These are phyloP conservation scores for Lagorchestes hirsutus DNA, from an alignment of 2,797 vertebrate species.

Conservation along the genomic window DNA sequence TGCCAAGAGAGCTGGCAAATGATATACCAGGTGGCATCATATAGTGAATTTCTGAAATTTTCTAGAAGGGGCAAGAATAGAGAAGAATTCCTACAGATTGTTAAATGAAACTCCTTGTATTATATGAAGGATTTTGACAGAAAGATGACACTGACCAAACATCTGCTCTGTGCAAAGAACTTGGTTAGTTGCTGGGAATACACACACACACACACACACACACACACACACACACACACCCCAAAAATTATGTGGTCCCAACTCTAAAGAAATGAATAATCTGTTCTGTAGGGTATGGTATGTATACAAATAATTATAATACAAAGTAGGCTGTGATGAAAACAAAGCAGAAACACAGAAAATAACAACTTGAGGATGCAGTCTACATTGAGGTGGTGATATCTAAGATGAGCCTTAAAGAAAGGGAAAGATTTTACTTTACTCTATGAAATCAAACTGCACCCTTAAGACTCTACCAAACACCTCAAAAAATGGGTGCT, in stretches of 20 bases:
- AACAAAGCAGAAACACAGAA: background rate
- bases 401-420: background rate
- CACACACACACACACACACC: too few species aligned
- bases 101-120: background rate
- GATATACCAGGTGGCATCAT: background rate
- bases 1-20: background rate
- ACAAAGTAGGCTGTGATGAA: background rate
- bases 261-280: background rate
- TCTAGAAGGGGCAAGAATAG: background rate
- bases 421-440: background rate
- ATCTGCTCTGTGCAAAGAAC: background rate
- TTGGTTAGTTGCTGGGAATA: background rate
- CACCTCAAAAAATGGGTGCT: constrained; percentile 29
- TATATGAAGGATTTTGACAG: background rate
- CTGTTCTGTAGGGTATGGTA: background rate
- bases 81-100: background rate
- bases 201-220: background rate
- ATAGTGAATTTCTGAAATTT: background rate
- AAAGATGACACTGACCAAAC: background rate
- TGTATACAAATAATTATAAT: background rate
- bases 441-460: background rate
- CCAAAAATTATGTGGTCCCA: background rate
- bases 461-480: background rate
- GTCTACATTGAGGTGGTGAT: background rate
- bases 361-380: background rate